Conservation (phyloP, 1,140 invertebrate genomes). For the Penaeus chinensis region DNA sequence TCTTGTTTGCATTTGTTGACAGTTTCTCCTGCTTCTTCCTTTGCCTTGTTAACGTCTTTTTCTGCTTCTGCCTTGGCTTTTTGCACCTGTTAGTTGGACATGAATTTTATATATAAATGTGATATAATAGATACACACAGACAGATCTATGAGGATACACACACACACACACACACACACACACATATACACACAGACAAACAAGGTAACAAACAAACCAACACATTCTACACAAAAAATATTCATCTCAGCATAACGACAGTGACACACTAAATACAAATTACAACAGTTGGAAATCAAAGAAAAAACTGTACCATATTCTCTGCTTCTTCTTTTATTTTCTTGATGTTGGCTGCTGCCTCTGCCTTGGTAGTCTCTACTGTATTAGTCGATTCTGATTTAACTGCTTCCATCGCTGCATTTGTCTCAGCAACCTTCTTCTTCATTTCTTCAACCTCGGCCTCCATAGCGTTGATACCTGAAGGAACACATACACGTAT, state of each 20-base stretch:
- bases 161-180: too few relatives aligned
- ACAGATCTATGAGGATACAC: too few relatives aligned
- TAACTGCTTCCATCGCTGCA: neutral
- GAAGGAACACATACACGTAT: neutral
- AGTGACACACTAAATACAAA: too few relatives aligned
- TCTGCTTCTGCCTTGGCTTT: neutral
- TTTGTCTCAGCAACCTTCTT: neutral
- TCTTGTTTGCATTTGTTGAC: neutral
- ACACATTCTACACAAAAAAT: too few relatives aligned
- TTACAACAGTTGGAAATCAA: too few relatives aligned
- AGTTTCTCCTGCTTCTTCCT: neutral
- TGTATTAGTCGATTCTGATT: neutral
- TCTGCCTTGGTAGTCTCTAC: neutral
- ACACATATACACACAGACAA: too few relatives aligned
- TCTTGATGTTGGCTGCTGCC: neutral
- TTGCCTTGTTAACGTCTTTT: neutral
- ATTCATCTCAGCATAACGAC: too few relatives aligned
- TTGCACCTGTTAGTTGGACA: neutral
- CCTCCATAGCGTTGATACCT: conserved; percentile 21
- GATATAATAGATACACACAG: too few relatives aligned
- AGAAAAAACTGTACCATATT: neutral
- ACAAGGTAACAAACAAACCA: too few relatives aligned
- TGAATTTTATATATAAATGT: too few relatives aligned
- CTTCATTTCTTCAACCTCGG: neutral
- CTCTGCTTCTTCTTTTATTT: conserved; percentile 10